Evolutionary conservation across 2,888 invertebrate species (phyloP), one percentile per base, ranked within the genome.

Genomic region (Oxytorus armatus): DNA sequence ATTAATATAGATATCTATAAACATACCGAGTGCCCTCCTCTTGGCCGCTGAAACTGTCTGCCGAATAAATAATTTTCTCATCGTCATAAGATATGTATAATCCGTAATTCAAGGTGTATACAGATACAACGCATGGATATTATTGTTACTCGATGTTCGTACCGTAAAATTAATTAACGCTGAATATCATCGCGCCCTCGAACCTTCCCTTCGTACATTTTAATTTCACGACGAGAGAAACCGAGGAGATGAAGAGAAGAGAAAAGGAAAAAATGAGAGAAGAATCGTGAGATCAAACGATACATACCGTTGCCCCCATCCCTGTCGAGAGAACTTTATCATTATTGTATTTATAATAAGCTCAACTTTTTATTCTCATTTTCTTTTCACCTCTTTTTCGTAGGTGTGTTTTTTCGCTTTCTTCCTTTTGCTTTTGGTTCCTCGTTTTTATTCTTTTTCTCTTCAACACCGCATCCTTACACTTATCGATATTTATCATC

Each of bases 401-500:
- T 14, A n/a, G 3, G n/a, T 57, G 55, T 42, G n/a, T n/a, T n/a
- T n/a, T n/a, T n/a, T n/a, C n/a, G n/a, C n/a, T n/a, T 70, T 47
- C 10, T 44, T 33, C 39, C 16, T 10, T 16, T 39, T 61, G n/a
- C n/a, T 44, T 25, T 23, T 10, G 16, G n/a, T n/a, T n/a, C 23
- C 25, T 36, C 61, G 25, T 25, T 25, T 44, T 55, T 53, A 5
- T 3, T n/a, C 29, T 49, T 39, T 16, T 49, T 18, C 18, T 16
- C 49, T 49, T 18, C 21, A 16, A 49, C 49, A 18, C 18, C 49
- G 10, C 18, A 49, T 18, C 49, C 25, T 42, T 39, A 42, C 33
- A 63, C n/a, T 61, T 51, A 72, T 72, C 72, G 51, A 51, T 72
- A 61, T 72, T 72, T 72, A 72, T 72, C 72, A n/a, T n/a, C 72